Base-by-base conservation (phyloP, 2,888 invertebrate genomes). In the Selenia dentaria region DNA sequence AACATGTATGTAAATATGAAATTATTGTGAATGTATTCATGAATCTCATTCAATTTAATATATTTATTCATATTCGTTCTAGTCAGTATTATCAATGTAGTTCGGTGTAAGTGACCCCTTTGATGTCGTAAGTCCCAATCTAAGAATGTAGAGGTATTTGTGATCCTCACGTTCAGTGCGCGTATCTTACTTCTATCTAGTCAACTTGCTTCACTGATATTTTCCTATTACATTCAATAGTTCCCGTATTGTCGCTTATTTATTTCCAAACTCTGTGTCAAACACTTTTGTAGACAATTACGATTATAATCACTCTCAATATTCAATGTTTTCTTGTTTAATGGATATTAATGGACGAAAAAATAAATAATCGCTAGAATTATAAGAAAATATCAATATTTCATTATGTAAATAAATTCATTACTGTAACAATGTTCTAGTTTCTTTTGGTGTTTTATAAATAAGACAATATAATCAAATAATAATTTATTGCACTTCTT, bases 321-420 rank as follows among this genome's bases (percentile, higher is more conserved):
- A 36, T 47, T 48, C 20, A 37, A 43, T 49, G 52, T 54, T 53
- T 50, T 36, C 51, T 52, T 47, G 29, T 35, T 40, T 45, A 29
- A 43, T 47, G 40, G 32, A 39, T 34, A 31, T 48, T 44, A 32
- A 34, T 37, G 43, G 40, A 38, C 29, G 26, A 22, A 28, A 34
- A 38, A 44, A 41, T 43, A 42, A 43, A 48, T 55, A 51, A 55
- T 44, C 55, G 34, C 37, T 59, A 59, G 42, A 46, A 36, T 13
- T 46, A 12, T 50, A 56, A 49, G 38, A 50, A 50, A 50, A 36
- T 46, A 38, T 45, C 42, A 42, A 36, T 47, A 53, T 5, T 52
- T 64, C 64, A 69, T 68, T 58, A 67, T 85, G 83, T 85, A 78
- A 81, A 87, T 86, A 86, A 79, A 76, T 71, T 76, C 71, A 79